These are phyloP conservation scores for Laticauda colubrina DNA, from an alignment of 2,113 vertebrate species.

Conservation along the genomic window DNA sequence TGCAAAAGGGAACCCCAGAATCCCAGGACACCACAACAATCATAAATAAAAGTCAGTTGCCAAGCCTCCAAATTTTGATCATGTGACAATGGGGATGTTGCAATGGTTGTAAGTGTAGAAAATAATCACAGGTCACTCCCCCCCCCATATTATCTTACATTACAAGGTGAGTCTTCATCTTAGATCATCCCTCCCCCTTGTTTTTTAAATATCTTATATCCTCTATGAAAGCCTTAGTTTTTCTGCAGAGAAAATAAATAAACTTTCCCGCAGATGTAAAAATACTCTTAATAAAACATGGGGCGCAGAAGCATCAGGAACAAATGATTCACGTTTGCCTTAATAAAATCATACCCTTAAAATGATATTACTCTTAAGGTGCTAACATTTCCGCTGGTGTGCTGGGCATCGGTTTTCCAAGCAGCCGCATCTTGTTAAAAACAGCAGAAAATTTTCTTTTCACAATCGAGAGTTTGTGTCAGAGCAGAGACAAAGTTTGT, in stretches of 20 bases:
- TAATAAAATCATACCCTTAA: constrained; percentile 70
- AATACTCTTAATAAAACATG: constrained; percentile 66
- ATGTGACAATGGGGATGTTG: too few species aligned
- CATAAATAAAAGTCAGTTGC: too few species aligned
- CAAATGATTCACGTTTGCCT: constrained; percentile 64
- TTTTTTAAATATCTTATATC: constrained; percentile 61
- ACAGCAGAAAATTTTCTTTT: constrained; percentile 57
- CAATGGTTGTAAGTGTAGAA: background rate
- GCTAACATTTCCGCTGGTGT: constrained; percentile 54
- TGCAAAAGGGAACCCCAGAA: too few species aligned
- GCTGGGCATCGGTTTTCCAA: constrained; percentile 52
- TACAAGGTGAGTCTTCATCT: constrained; percentile 64
- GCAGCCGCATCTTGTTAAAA: constrained; percentile 57
- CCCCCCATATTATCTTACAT: constrained; percentile 55
- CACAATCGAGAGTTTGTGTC: constrained; percentile 65
- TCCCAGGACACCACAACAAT: too few species aligned
- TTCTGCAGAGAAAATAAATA: constrained; percentile 57
- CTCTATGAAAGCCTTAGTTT: constrained; percentile 58
- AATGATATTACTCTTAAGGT: constrained; percentile 60
- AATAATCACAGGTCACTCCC: background rate
- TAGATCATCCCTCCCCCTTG: constrained; percentile 50
- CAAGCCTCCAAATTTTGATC: too few species aligned
- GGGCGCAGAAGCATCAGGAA: constrained; percentile 65
- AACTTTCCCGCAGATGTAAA: constrained; percentile 61
- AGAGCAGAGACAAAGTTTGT: constrained; percentile 65